Conservation (phyloP, 2,113 vertebrate genomes). For the Xenus cinereus region DNA sequence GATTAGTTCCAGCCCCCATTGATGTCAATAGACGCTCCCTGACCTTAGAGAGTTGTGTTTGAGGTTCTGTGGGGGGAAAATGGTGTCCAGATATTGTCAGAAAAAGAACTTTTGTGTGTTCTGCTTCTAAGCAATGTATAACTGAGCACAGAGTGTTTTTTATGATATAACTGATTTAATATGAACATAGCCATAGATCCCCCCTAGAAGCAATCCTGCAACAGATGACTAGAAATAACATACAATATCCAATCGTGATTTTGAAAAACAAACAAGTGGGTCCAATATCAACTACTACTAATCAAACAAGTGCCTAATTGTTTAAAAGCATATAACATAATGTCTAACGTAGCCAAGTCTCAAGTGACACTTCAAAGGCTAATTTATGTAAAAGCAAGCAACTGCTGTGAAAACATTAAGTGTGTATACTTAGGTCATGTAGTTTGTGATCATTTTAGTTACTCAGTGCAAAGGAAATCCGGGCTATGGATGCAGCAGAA, state of each 20-base stretch:
- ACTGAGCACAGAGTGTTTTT: neutral
- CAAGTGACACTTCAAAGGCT: neutral
- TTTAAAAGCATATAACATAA: neutral
- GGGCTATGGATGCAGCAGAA: conserved; percentile 2
- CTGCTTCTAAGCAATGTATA: neutral
- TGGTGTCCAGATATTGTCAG: neutral
- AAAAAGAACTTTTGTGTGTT: neutral
- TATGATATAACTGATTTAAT: neutral
- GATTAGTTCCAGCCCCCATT: neutral
- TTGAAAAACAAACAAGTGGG: neutral
- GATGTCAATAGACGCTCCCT: neutral
- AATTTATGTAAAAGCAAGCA: neutral
- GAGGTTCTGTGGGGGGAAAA: neutral
- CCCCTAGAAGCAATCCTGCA: neutral
- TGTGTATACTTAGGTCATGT: neutral
- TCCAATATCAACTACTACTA: neutral
- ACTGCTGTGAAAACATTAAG: neutral
- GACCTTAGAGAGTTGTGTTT: neutral
- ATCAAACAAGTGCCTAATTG: neutral
- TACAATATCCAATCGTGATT: neutral
- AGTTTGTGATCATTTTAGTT: neutral
- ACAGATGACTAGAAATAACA: neutral
- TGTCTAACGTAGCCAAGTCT: neutral
- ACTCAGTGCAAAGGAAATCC: neutral
- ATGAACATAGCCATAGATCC: neutral